Percentiles rank a stretch among this genome's conserved stretches.
These are phyloP conservation scores for Perognathus longimembris DNA, from an alignment of 2,113 vertebrate genomes.

Conservation along the genomic window DNA sequence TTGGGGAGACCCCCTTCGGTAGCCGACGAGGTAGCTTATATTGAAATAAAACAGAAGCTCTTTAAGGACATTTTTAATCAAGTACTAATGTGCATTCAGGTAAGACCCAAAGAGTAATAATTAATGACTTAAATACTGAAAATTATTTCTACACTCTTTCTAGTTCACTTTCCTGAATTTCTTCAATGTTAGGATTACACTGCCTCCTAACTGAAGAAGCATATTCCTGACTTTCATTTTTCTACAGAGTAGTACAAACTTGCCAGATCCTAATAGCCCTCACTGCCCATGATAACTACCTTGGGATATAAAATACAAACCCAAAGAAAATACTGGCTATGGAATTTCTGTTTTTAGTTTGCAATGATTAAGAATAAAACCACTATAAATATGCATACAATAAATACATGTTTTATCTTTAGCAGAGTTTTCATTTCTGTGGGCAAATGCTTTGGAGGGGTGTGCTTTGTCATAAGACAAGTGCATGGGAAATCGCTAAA, in stretches of 20 bases:
- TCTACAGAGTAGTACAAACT: not conserved
- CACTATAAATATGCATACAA: too few relatives aligned
- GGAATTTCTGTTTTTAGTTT: not conserved
- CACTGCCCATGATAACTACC: not conserved
- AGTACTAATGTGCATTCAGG: not conserved
- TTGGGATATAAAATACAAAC: not conserved
- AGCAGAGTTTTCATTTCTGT: not conserved
- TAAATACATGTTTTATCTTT: not conserved
- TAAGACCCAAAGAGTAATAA: not conserved
- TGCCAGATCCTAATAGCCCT: too few relatives aligned
- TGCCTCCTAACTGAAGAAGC: not conserved
- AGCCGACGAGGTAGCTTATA: not conserved
- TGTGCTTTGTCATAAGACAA: not conserved
- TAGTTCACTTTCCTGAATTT: not conserved
- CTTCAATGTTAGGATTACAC: not conserved
- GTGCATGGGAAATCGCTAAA: not conserved
- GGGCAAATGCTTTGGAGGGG: not conserved
- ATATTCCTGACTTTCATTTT: not conserved
- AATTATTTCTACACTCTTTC: not conserved
- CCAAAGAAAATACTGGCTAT: not conserved
- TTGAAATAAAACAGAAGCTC: not conserved
- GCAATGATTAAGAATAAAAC: not conserved
- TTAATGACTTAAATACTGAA: not conserved
- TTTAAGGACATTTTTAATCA: not conserved
- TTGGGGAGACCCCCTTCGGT: not conserved